phyloP scores from a whole-genome alignment of 2,797 vertebrate genomes.

The Rhynchonycteris naso region DNA sequence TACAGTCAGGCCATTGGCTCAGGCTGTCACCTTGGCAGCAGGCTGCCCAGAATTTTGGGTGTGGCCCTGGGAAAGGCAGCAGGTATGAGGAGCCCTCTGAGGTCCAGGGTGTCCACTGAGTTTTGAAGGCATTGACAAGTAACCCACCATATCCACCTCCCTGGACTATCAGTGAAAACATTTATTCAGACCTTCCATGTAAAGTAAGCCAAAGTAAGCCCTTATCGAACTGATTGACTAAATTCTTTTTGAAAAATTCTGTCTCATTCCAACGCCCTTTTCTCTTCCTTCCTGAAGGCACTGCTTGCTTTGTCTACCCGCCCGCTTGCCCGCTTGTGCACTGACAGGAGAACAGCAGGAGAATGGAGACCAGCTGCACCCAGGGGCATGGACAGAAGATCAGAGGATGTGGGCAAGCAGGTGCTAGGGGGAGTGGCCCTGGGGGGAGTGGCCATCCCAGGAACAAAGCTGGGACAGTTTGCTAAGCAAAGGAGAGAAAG shows the following conservation, averaged over 20 bases:
- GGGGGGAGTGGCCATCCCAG: too few species aligned
- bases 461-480: neutral
- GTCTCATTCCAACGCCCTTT: neutral
- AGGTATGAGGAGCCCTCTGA: neutral
- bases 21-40: too few species aligned
- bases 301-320: too few species aligned
- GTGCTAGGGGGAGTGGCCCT: neutral
- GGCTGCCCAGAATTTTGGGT: neutral
- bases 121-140: neutral
- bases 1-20: neutral
- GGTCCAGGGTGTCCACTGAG: neutral
- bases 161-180: neutral
- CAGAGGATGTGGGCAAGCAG: neutral
- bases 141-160: neutral
- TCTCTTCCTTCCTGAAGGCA: neutral
- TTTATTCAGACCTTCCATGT: neutral
- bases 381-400: neutral
- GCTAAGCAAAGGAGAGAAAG: neutral
- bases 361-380: neutral
- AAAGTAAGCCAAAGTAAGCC: neutral
- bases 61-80: neutral
- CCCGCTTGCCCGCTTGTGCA: fast-evolving
- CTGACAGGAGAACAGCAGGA: neutral
- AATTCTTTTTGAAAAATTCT: neutral
- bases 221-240: neutral